Percentiles rank a stretch among this genome's conserved stretches.
phyloP scores from a whole-genome alignment of 2,797 vertebrate genomes.

The Epinephelus awoara region DNA sequence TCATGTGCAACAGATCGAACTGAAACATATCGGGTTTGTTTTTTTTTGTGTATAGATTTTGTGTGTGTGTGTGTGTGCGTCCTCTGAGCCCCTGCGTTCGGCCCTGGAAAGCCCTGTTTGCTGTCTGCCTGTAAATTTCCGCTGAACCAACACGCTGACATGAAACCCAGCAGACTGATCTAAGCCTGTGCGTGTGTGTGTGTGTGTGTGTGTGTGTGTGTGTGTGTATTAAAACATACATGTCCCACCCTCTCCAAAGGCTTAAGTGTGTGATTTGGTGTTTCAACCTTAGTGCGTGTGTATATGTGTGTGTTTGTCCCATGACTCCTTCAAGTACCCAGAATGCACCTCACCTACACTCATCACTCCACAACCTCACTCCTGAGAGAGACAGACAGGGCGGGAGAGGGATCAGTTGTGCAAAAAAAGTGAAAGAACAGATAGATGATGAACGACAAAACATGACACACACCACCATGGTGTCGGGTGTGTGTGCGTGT shows the following conservation, averaged over 20 bases:
- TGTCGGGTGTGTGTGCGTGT: slow-evolving; percentile 5
- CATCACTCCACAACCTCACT: slow-evolving; percentile 21
- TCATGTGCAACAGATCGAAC: not conserved
- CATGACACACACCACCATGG: not conserved
- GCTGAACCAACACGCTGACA: slow-evolving; percentile 36
- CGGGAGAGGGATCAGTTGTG: slow-evolving; percentile 17
- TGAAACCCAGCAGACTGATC: slow-evolving; percentile 38
- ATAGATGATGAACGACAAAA: slow-evolving; percentile 31
- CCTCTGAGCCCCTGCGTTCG: slow-evolving; percentile 38
- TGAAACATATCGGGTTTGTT: too few species aligned
- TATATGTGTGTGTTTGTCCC: slow-evolving; percentile 8
- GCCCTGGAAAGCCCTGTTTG: slow-evolving; percentile 40
- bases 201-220: slow-evolving; percentile 10
- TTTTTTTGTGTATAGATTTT: not conserved
- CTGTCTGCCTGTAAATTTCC: slow-evolving; percentile 37
- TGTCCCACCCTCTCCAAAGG: slow-evolving; percentile 26
- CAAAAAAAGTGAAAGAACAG: slow-evolving; percentile 31
- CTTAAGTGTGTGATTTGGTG: slow-evolving; percentile 35
- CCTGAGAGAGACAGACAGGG: slow-evolving; percentile 4
- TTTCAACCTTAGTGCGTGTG: slow-evolving; percentile 3
- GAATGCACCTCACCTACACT: slow-evolving; percentile 55
- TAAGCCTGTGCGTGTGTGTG: slow-evolving; percentile 44
- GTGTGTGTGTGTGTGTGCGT: not conserved
- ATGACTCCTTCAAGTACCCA: slow-evolving; percentile 37
- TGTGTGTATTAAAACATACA: slow-evolving; percentile 4